Percentiles rank a stretch among this genome's conserved stretches.
phyloP scores from a whole-genome alignment of 2,113 vertebrate genomes.

The Xiphophorus hellerii region DNA sequence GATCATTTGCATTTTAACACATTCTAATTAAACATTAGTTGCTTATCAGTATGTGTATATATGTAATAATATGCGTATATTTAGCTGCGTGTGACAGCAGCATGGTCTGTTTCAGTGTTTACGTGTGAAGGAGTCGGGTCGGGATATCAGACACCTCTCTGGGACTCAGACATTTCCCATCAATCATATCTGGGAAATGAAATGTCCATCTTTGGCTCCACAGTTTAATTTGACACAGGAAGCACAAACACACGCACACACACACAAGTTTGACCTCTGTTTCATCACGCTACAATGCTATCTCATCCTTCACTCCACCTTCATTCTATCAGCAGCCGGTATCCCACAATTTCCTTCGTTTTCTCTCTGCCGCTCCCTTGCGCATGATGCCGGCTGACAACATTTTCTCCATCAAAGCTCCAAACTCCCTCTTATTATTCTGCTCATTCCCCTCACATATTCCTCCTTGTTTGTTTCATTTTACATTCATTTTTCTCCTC shows the following conservation, averaged over 20 bases:
- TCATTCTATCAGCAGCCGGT: conserved; percentile 14
- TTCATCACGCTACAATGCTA: conserved; percentile 35
- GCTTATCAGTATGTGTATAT: background rate
- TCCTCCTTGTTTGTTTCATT: no score
- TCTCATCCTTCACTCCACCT: conserved; percentile 27
- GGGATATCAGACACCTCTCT: conserved; percentile 28
- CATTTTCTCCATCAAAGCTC: conserved; percentile 1
- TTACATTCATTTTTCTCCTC: background rate
- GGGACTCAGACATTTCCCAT: conserved; percentile 55
- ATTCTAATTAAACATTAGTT: background rate
- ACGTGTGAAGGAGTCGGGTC: no score
- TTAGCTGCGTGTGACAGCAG: conserved; percentile 6
- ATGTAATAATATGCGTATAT: background rate
- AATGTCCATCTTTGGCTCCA: conserved; percentile 56
- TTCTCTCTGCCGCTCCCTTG: conserved; percentile 20
- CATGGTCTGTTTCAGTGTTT: conserved; percentile 11
- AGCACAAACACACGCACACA: conserved; percentile 28
- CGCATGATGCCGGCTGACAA: conserved; percentile 1
- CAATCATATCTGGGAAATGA: conserved; percentile 66
- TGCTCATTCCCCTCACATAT: background rate
- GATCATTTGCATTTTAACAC: background rate
- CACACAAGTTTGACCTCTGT: conserved; percentile 46
- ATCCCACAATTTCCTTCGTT: conserved; percentile 22
- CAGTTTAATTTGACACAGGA: conserved; percentile 54
- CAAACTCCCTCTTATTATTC: background rate